Evolutionary conservation across 2,113 vertebrate genomes (phyloP).

Genomic region (Leucosticte australis): DNA sequence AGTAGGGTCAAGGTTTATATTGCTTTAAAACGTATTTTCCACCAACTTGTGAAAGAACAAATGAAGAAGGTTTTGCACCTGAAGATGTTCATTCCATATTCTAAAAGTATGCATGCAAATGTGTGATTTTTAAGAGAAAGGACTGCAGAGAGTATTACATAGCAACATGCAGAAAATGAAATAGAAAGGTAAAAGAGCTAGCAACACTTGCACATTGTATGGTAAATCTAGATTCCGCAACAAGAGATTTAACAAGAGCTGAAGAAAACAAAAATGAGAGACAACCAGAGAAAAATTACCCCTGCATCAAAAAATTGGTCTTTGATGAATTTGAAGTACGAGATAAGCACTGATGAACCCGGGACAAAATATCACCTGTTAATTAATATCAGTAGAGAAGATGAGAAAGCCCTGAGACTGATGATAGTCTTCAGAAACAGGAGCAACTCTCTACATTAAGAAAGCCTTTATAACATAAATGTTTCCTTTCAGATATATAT

Average conservation of each 20-base stretch:
- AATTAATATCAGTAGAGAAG: neutral
- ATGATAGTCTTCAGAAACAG: neutral
- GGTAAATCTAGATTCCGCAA: neutral
- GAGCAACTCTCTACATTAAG: neutral
- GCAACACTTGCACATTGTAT: neutral
- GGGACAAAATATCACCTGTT: neutral
- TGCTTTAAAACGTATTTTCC: neutral
- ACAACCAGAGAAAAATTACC: neutral
- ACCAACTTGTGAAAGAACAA: neutral
- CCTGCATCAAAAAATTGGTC: neutral
- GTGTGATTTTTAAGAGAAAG: neutral
- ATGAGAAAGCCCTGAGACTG: neutral
- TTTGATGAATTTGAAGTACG: neutral
- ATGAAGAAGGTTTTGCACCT: neutral
- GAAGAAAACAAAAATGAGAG: neutral
- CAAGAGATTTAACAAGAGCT: neutral
- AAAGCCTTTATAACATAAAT: neutral
- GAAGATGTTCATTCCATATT: neutral
- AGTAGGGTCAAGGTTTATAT: neutral
- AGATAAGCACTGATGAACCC: neutral
- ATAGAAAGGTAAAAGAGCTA: neutral
- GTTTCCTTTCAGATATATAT: neutral
- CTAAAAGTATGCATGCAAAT: neutral
- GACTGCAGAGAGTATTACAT: neutral
- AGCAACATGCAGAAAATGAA: neutral